Base-by-base conservation (phyloP, 2,797 vertebrate species). In the Falco naumanni region DNA sequence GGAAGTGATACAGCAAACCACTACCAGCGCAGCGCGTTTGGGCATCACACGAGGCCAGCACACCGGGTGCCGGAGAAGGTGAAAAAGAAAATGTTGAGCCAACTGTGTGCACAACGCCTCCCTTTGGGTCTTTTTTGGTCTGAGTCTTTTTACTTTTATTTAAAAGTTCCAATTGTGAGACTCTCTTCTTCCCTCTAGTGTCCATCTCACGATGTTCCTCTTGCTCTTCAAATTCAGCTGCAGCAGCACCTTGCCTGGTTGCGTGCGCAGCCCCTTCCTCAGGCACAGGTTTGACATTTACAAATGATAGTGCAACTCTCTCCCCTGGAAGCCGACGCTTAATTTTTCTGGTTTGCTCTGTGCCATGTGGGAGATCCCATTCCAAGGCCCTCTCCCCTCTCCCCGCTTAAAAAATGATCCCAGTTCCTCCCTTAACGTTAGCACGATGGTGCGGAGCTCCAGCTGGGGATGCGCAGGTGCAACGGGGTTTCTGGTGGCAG, bases 161-260 rank as follows among this genome's bases (percentile, higher is more conserved):
- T 11, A 39, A 2, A 83, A 57, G 34, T 14, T 15, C 15, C 26
- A 10, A 20, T 82, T 92, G 29, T 11, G 64, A 94, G 75, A 89
- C 66, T 70, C 94, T 95, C 78, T 89, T 70, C 92, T 94, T 66
- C 94, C 94, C 93, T 91, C 96, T 96, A 95, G 90, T 9, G 93
- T 39, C 88, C 92, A 15, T 85, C 79, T 45, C 3, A 3, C 56
- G 64, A 28, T 16, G 31, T 75, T 89, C 21, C 34, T 91, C 71
- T 53, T 16, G 79, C 87, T 78, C 65, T 34, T 6, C 76, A 57
- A n/a, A 65, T 7, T 1, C 60, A 33, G n/a, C 41, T 50, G 6
- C 21, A 57, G 60, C 4, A 0, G 43, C 0, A 0, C 43, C 56
- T 63, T 13, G 39, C 25, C 64, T 6, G 51, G 1, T 3, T 22